phyloP scores from a whole-genome alignment of 2,113 vertebrate species.

The Oncorhynchus tshawytscha region DNA sequence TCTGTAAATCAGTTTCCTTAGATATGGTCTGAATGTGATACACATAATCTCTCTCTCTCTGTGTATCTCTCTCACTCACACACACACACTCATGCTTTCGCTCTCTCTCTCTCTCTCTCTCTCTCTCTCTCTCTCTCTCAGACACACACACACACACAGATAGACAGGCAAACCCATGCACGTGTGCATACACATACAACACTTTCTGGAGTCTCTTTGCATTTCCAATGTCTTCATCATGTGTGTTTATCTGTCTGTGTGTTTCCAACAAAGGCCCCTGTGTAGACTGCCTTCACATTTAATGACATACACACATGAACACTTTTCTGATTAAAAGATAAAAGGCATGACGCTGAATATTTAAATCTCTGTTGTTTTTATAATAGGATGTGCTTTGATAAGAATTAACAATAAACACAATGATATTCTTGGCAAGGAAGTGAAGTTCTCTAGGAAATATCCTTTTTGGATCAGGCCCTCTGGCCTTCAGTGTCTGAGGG shows the following conservation, averaged over 20 bases:
- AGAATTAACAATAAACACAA: constrained; percentile 6
- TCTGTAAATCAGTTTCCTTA: background rate
- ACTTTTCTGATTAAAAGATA: background rate
- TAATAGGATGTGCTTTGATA: background rate
- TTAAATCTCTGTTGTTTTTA: background rate
- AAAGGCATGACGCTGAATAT: too few species aligned
- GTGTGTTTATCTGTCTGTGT: too few species aligned
- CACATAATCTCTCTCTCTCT: background rate
- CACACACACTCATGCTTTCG: background rate
- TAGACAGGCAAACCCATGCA: background rate
- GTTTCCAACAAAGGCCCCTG: too few species aligned
- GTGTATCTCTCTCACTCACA: background rate
- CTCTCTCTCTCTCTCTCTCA: background rate
- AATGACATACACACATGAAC: background rate
- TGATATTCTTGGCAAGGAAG: constrained; percentile 14
- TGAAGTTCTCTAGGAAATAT: constrained; percentile 25
- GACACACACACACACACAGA: background rate
- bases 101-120: background rate
- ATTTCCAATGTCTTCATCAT: too few species aligned
- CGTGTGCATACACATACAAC: background rate
- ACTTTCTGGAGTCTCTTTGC: too few species aligned
- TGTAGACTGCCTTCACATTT: too few species aligned
- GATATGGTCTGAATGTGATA: background rate
- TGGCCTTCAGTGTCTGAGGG: constrained; percentile 15
- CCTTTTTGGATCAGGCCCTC: constrained; percentile 12